These are phyloP conservation scores for Suncus etruscus DNA, from an alignment of 2,113 vertebrate genomes.

Conservation along the genomic window DNA sequence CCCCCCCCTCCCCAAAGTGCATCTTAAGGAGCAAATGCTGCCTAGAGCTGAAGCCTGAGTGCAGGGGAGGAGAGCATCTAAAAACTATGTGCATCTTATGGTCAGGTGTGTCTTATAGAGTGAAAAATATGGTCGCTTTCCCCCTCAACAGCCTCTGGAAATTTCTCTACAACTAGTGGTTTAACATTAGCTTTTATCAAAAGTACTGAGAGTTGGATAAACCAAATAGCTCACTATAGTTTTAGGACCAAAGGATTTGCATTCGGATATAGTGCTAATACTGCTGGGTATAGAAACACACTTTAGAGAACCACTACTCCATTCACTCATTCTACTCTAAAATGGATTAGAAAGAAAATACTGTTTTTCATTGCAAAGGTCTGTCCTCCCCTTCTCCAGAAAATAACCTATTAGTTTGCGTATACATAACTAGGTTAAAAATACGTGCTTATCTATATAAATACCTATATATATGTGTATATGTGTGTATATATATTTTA, in stretches of 20 bases:
- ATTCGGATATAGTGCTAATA: constrained; percentile 24
- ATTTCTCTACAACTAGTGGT: constrained; percentile 15
- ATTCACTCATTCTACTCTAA: not conserved
- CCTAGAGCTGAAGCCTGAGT: no score
- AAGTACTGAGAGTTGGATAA: constrained; percentile 14
- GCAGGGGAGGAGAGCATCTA: no score
- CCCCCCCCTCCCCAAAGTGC: no score
- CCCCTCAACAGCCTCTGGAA: constrained; percentile 48
- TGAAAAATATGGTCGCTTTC: not conserved
- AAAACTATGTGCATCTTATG: no score
- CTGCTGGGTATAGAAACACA: not conserved
- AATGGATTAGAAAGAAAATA: not conserved
- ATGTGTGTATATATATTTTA: not conserved
- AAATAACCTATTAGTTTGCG: not conserved
- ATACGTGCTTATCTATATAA: not conserved
- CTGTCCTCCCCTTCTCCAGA: not conserved
- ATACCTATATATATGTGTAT: not conserved
- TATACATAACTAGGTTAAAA: not conserved
- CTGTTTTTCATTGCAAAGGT: constrained; percentile 49
- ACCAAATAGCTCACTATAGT: not conserved
- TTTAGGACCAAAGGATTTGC: constrained; percentile 42
- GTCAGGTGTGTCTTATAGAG: no score
- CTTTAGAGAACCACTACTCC: not conserved
- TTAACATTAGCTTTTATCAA: constrained; percentile 34
- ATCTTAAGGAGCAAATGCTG: no score